Conservation (phyloP, 2,113 vertebrate genomes). For the Diphyllodes magnificus region DNA sequence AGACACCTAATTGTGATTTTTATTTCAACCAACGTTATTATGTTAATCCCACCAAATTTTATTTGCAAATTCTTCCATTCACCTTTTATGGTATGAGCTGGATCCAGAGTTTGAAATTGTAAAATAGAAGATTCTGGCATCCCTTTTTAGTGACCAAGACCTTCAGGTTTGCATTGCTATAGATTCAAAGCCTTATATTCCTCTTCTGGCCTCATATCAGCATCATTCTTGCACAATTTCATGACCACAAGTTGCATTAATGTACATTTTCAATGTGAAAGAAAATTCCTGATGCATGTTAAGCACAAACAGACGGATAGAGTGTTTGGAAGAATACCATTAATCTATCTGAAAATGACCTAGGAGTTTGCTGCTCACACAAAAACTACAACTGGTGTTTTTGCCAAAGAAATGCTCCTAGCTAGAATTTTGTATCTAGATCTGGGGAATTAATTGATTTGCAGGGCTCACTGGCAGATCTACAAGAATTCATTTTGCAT, state of each 20-base stretch:
- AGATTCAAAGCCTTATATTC: neutral
- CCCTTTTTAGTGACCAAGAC: neutral
- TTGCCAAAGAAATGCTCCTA: neutral
- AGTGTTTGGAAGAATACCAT: neutral
- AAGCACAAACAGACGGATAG: neutral
- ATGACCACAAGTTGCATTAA: neutral
- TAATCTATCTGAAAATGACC: slow-evolving; percentile 27
- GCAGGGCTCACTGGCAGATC: neutral
- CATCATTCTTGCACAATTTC: neutral
- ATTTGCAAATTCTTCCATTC: neutral
- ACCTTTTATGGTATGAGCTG: neutral
- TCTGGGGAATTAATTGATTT: neutral
- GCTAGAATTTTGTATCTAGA: neutral
- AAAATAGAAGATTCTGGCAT: neutral
- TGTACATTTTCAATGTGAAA: neutral
- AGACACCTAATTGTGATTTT: neutral
- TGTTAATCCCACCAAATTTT: neutral
- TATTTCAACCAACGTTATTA: neutral
- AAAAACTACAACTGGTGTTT: neutral
- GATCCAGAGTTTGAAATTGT: neutral
- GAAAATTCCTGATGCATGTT: neutral
- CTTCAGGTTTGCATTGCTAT: neutral
- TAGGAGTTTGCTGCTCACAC: neutral
- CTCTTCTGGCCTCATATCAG: neutral
- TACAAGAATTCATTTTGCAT: neutral